Percentiles rank a stretch among this genome's conserved stretches.
phyloP scores from a whole-genome alignment of 1,140 invertebrate species.

The Aphis craccivora region DNA sequence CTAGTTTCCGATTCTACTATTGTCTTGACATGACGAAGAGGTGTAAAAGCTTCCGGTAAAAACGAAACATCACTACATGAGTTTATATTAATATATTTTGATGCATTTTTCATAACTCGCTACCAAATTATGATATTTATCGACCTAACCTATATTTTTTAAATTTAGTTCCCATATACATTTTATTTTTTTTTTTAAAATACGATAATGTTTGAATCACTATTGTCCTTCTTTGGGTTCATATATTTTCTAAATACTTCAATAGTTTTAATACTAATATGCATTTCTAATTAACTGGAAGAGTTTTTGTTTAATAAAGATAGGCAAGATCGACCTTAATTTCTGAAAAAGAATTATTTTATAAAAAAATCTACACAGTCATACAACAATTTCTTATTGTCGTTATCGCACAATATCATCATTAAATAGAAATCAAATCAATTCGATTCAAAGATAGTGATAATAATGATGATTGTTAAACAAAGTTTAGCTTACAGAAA shows the following conservation, averaged over 20 bases:
- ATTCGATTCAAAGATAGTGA: neutral
- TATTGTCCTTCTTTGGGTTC: too few species aligned
- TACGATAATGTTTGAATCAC: neutral
- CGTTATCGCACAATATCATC: neutral
- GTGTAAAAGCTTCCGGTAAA: neutral
- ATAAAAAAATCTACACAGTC: neutral
- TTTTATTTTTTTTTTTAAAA: neutral
- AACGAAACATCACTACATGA: neutral
- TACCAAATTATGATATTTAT: neutral
- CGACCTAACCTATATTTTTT: neutral
- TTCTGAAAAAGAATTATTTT: neutral
- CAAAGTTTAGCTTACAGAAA: too few species aligned
- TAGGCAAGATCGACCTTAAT: too few species aligned
- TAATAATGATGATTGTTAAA: neutral
- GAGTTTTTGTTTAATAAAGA: too few species aligned
- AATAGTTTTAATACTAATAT: too few species aligned
- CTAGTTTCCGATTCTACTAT: neutral
- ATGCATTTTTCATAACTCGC: neutral
- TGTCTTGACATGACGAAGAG: neutral
- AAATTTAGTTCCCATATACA: neutral
- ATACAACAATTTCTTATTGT: neutral
- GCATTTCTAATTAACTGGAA: too few species aligned
- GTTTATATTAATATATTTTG: neutral
- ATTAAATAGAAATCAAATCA: neutral
- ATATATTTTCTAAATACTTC: too few species aligned